Conservation (phyloP, 2,113 vertebrate species). For the Plecturocebus donacophilus region DNA sequence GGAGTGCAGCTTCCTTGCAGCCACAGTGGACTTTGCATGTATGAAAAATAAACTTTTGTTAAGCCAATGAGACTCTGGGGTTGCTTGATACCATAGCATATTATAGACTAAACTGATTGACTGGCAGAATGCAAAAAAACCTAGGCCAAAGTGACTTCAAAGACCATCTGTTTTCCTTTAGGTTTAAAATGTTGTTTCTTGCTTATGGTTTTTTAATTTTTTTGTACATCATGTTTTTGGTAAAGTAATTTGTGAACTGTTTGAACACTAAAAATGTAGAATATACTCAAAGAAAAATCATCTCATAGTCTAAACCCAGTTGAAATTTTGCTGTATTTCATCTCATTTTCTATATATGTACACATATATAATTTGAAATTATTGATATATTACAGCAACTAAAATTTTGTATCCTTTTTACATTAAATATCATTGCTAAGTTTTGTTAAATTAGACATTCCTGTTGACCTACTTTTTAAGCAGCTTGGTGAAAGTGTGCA, state of each 20-base stretch:
- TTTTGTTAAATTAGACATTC: background rate
- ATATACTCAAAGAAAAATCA: background rate
- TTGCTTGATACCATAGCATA: background rate
- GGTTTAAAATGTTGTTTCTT: background rate
- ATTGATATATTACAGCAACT: background rate
- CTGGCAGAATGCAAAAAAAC: background rate
- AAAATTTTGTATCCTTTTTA: background rate
- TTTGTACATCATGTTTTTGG: background rate
- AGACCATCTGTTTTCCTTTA: background rate
- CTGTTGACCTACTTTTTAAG: slow-evolving; percentile 8
- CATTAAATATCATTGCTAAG: background rate
- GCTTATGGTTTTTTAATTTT: background rate
- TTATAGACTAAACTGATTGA: background rate
- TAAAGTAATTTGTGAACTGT: background rate
- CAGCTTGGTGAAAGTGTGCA: background rate
- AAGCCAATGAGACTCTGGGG: background rate
- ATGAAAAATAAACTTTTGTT: background rate
- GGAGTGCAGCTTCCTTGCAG: background rate
- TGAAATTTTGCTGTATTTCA: background rate
- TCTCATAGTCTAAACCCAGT: background rate
- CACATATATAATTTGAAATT: background rate
- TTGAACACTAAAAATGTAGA: background rate
- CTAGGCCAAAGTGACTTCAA: background rate
- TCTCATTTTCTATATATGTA: background rate
- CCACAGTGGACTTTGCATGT: background rate